Base-by-base conservation (phyloP, 2,113 vertebrate genomes). In the Vombatus ursinus region DNA sequence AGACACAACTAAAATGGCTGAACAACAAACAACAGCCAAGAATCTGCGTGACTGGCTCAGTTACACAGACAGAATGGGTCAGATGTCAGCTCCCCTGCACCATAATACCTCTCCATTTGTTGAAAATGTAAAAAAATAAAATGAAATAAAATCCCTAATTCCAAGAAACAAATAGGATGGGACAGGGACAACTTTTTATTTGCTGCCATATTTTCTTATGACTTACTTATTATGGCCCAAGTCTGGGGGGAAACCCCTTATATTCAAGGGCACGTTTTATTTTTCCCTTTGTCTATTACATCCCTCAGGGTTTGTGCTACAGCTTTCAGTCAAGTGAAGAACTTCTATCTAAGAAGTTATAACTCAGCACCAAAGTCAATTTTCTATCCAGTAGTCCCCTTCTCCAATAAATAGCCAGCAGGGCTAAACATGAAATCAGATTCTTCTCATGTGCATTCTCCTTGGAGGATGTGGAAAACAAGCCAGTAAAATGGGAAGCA, bases 391-490 rank as follows among this genome's bases (percentile, higher is more conserved):
- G 94, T 52, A 94, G 53, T 3, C 19, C 92, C 11, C 31, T 95
- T 92, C 90, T 92, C 47, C 61, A 91, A 95, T 94, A 96, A 97
- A 93, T 25, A 93, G 61, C 93, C 68, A 95, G 37, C 94, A 57
- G 68, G n/a, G 37, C 68, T 89, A 52, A 95, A 95, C 26, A 47
- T 16, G 37, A 93, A 95, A 92, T 95, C 5, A 93, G 93, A 96
- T 94, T 95, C 89, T 93, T 51, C 47, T 53, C 77, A 9, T 94
- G 95, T 96, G 94, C 49, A 28, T 90, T 47, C 93, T 97, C 93
- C 91, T 92, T 92, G 90, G 23, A 44, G 4, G 47, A 44, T 97
- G 28, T 50, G 51, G 61, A 50, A 89, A 90, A 84, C 54, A 92
- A 68, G 22, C 12, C 28, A n/a, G 48, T 52, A 92, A 48, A 89